A percentile compares a stretch with the other conserved stretches of the same genome.
phyloP scores from a whole-genome alignment of 2,888 invertebrate species.

The Lymantria dispar region DNA sequence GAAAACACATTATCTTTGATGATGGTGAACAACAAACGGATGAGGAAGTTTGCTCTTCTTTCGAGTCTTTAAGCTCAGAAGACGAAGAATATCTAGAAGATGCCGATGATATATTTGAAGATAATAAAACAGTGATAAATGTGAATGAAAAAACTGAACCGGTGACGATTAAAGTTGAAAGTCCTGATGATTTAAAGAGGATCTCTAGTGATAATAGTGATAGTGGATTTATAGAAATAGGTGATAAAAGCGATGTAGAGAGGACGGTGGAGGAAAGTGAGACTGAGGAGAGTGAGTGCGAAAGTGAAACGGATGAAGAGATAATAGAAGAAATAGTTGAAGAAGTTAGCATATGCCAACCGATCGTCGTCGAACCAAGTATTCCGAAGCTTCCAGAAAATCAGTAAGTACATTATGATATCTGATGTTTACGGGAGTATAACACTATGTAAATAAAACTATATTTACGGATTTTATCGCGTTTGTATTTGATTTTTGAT shows the following conservation, averaged over 20 bases:
- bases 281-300: slow-evolving; percentile 38
- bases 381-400: slow-evolving; percentile 10
- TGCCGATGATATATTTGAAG: slow-evolving; percentile 54
- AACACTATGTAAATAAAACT: too few species aligned
- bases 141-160: slow-evolving; percentile 40
- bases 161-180: slow-evolving; percentile 53
- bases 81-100: slow-evolving; percentile 67
- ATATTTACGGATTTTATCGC: too few species aligned
- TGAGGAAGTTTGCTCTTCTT: slow-evolving; percentile 65
- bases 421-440: too few species aligned
- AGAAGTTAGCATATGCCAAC: slow-evolving; percentile 24
- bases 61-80: slow-evolving; percentile 69
- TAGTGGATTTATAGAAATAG: slow-evolving; percentile 72
- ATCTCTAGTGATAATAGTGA: slow-evolving; percentile 77
- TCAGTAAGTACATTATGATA: slow-evolving; percentile 25
- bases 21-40: slow-evolving; percentile 78
- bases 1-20: slow-evolving; percentile 76
- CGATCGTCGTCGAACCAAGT: slow-evolving; percentile 6
- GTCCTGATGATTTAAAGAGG: slow-evolving; percentile 51
- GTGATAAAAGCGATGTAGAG: slow-evolving; percentile 61
- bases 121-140: slow-evolving; percentile 63
- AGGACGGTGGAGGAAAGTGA: slow-evolving; percentile 47
- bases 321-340: slow-evolving; percentile 48
- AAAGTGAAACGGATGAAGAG: slow-evolving; percentile 56
- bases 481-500: too few species aligned